These are phyloP conservation scores for Lydus trimaculatus DNA, from an alignment of 2,888 invertebrate genomes.

Conservation along the genomic window DNA sequence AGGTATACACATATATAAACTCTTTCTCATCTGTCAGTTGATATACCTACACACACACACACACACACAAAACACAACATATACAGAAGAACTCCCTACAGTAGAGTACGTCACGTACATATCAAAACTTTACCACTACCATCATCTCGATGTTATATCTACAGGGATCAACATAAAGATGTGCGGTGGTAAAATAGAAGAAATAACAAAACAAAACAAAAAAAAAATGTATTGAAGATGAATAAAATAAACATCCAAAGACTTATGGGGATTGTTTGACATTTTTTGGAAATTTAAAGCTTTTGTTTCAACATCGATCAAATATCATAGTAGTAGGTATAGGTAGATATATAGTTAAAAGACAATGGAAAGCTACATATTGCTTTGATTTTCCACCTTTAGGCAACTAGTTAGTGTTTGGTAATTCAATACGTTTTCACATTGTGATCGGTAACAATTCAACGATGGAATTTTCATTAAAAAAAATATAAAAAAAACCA, in stretches of 20 bases:
- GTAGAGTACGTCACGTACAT: conserved; percentile 44
- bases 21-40: conserved; percentile 21
- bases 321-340: no score
- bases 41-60: conserved; percentile 14
- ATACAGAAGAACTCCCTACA: conserved; percentile 27
- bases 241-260: not conserved
- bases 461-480: not conserved
- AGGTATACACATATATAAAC: not conserved
- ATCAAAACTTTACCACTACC: conserved; percentile 39
- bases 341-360: not conserved
- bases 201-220: not conserved
- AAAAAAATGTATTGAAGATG: not conserved
- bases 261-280: not conserved
- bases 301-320: not conserved
- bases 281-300: not conserved
- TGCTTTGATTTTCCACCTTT: not conserved
- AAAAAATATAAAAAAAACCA: no score
- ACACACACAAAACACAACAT: conserved; percentile 15
- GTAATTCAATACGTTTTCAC: not conserved
- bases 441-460: not conserved
- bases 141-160: conserved; percentile 29
- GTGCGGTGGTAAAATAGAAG: not conserved
- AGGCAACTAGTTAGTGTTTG: not conserved
- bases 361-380: not conserved
- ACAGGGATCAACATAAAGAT: conserved; percentile 17